phyloP scores from a whole-genome alignment of 2,113 vertebrate genomes.

The Numida meleagris region DNA sequence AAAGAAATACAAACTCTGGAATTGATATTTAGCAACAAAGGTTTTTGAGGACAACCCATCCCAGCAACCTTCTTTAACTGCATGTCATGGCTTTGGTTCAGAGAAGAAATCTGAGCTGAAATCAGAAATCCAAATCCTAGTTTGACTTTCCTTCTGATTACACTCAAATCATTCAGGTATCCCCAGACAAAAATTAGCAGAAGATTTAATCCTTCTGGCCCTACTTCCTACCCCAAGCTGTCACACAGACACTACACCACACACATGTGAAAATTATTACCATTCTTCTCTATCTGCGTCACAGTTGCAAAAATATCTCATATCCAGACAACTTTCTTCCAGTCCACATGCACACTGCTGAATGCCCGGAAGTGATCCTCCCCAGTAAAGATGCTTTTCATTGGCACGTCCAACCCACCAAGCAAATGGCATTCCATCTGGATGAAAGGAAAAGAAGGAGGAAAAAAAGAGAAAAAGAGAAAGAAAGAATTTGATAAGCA shows the following conservation, averaged over 20 bases:
- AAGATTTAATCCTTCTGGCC: background rate
- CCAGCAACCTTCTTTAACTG: background rate
- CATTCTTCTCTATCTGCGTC: slow-evolving; percentile 91
- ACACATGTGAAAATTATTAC: slow-evolving; percentile 76
- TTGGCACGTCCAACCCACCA: slow-evolving; percentile 94
- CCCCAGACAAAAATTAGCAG: background rate
- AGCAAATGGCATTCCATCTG: slow-evolving; percentile 91
- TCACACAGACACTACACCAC: background rate
- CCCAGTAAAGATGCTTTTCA: slow-evolving; percentile 93
- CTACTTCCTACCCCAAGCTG: background rate
- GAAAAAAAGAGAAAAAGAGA: background rate
- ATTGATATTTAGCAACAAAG: background rate
- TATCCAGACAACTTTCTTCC: slow-evolving; percentile 93
- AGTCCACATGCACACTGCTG: slow-evolving; percentile 95
- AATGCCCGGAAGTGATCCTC: slow-evolving; percentile 89
- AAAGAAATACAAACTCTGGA: background rate
- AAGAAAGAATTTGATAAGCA: slow-evolving; percentile 45
- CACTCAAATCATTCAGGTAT: background rate
- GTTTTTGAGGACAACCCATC: background rate
- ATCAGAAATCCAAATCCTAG: background rate
- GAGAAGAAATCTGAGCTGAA: background rate
- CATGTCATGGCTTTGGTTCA: background rate
- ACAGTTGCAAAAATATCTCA: slow-evolving; percentile 97
- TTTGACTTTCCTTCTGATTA: background rate
- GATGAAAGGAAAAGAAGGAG: slow-evolving; percentile 46